Base-by-base conservation (phyloP, 2,888 invertebrate genomes). In the Leptura quadrifasciata region DNA sequence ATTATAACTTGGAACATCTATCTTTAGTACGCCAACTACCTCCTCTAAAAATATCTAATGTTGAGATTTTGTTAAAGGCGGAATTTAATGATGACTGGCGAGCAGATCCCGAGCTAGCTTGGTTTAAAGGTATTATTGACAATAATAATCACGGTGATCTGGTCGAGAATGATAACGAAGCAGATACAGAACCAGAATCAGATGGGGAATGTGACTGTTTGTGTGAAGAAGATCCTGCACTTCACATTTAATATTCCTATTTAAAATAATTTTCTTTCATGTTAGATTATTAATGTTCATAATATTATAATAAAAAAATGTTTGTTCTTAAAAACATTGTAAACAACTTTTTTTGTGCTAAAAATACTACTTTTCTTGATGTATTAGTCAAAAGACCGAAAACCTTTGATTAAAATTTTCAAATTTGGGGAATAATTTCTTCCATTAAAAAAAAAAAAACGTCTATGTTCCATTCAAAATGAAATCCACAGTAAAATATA, bases 31-130 rank as follows among this genome's bases (percentile, higher is more conserved):
- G 8, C 17, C 54, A 54, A n/a, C 18, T 54, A 54, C 54, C 54
- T 10, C 54, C n/a, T 54, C 54, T 10, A 54, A 54, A 54, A 54
- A n/a, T 18, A 5, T 5, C 15, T 54, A 54, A n/a, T 54, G 18
- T 54, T 54, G 54, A 54, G 12, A 54, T 8, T n/a, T 54, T 54
- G n/a, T n/a, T 54, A n/a, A 54, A 54, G 12, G 54, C 17, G 54
- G 54, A 54, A 54, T 54, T 54, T 54, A 54, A 54, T 54, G 54
- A 54, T 12, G 54, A 54, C 12, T 54, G 54, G 54, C 54, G 54
- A 6, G n/a, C 54, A n/a, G n/a, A 54, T n/a, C 54, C 54, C n/a
- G 54, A 54, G 12, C 54, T n/a, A n/a, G 54, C n/a, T n/a, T 54
- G 18, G 54, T 54, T 10, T n/a, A n/a, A 54, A 54, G 12, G n/a